Evolutionary conservation across 2,888 invertebrate species (phyloP).

Genomic region (Agrilus biguttatus): DNA sequence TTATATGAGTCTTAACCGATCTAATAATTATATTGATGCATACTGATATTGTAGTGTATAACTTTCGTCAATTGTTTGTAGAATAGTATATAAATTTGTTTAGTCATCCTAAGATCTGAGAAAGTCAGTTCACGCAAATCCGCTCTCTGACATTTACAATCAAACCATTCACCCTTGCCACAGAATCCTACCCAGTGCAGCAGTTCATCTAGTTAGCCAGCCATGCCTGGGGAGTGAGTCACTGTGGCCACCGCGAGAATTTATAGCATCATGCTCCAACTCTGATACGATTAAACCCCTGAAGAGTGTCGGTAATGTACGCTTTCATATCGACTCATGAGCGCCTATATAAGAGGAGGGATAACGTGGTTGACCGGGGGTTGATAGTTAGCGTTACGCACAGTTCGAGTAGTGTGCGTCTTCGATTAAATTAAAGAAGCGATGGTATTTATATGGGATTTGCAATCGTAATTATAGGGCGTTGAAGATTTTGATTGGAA

Average conservation of each 20-base stretch:
- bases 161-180: slow-evolving; percentile 9
- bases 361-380: slow-evolving; percentile 5
- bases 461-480: not conserved
- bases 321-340: slow-evolving; percentile 5
- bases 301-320: slow-evolving; percentile 14
- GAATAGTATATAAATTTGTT: too few species aligned
- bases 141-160: slow-evolving; percentile 5
- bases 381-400: too few species aligned
- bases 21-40: too few species aligned
- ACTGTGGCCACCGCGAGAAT: slow-evolving; percentile 14
- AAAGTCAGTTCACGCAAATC: too few species aligned
- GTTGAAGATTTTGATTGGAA: too few species aligned
- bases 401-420: slow-evolving; percentile 5
- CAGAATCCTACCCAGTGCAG: slow-evolving; percentile 8
- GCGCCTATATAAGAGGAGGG: slow-evolving; percentile 4
- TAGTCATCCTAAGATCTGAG: too few species aligned
- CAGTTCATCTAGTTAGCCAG: slow-evolving; percentile 17
- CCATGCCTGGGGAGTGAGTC: slow-evolving; percentile 15
- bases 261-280: slow-evolving; percentile 16
- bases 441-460: slow-evolving; percentile 11
- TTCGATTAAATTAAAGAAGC: slow-evolving; percentile 11
- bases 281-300: slow-evolving; percentile 15
- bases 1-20: too few species aligned
- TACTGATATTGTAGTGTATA: too few species aligned
- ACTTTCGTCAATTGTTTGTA: too few species aligned